phyloP scores from a whole-genome alignment of 2,113 vertebrate species.

The Sinocyclocheilus maitianheensis region DNA sequence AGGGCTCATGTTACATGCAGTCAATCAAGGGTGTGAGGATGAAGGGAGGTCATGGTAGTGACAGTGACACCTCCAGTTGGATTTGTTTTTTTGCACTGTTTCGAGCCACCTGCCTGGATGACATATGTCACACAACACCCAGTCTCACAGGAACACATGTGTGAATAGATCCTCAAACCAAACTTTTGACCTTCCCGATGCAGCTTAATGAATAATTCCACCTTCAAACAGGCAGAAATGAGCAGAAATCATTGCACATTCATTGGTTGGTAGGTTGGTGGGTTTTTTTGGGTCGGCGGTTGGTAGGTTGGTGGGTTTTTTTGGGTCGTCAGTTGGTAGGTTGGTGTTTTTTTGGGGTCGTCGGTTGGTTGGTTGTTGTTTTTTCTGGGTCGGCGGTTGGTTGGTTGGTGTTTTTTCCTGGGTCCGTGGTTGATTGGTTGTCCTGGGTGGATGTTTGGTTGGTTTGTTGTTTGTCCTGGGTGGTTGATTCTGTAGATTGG shows the following conservation, averaged over 20 bases:
- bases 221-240: neutral
- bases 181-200: neutral
- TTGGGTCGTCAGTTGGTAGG: too few relatives aligned
- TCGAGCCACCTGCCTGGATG: slow-evolving; percentile 40
- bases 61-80: slow-evolving; percentile 29
- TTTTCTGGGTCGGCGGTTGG: too few relatives aligned
- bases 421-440: too few relatives aligned
- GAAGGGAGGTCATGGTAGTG: slow-evolving; percentile 24
- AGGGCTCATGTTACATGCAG: slow-evolving; percentile 12
- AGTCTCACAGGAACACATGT: neutral
- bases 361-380: too few relatives aligned
- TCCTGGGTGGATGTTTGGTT: too few relatives aligned
- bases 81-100: slow-evolving; percentile 16
- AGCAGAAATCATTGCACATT: neutral
- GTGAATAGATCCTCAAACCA: slow-evolving; percentile 3
- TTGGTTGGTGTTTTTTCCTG: too few relatives aligned
- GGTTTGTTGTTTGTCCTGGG: too few relatives aligned
- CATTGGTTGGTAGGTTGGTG: too few relatives aligned
- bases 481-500: too few relatives aligned
- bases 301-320: too few relatives aligned
- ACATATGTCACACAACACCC: slow-evolving; percentile 11
- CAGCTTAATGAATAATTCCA: slow-evolving; percentile 1
- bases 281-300: too few relatives aligned
- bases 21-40: slow-evolving; percentile 39
- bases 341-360: too few relatives aligned